Evolutionary conservation across 2,113 vertebrate genomes (phyloP), one percentile per base, ranked within the genome.

Genomic region (Prinia subflava): DNA sequence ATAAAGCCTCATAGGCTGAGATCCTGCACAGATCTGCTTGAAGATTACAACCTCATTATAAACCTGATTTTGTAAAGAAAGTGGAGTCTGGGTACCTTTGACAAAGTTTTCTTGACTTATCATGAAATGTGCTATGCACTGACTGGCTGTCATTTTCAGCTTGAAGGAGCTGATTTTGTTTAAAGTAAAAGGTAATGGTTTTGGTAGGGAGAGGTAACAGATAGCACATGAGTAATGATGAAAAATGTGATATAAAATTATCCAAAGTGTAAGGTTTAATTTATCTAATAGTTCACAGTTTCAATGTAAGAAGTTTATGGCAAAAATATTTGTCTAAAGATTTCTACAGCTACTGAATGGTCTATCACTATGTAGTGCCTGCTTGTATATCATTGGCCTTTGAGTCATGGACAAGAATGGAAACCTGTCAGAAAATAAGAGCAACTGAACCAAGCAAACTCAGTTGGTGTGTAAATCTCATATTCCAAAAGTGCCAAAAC

Each of bases 41-140:
- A 88, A 67, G 68, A 94, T 93, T 96, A 71, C 85, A 93, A 81
- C 62, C 85, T 96, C 91, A 93, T 96, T 95, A 86, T 75, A 95
- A 86, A 77, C 23, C 52, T 92, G 6, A 56, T 94, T 83, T 95
- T 83, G 41, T 70, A 80, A 74, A 83, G 80, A 89, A 94, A 81
- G 42, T 68, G 78, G 55, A 92, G 52, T 63, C 60, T 83, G 31
- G 4, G 15, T 92, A 15, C 65, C 76, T 96, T 78, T 94, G 79
- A 37, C 79, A 42, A 83, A 94, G 47, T 86, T 93, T 95, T 69
- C 42, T 65, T 91, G 24, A 81, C 52, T 95, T 90, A 35, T 13
- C 25, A 10, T 80, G 75, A 79, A 90, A 49, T 77, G 16, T 68
- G 7, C 49, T 44, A 6, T 41, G 37, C 11, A 28, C 37, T 85